Evolutionary conservation across 1,140 invertebrate genomes (phyloP).

Genomic region (Tetranychus cinnabarinus): DNA sequence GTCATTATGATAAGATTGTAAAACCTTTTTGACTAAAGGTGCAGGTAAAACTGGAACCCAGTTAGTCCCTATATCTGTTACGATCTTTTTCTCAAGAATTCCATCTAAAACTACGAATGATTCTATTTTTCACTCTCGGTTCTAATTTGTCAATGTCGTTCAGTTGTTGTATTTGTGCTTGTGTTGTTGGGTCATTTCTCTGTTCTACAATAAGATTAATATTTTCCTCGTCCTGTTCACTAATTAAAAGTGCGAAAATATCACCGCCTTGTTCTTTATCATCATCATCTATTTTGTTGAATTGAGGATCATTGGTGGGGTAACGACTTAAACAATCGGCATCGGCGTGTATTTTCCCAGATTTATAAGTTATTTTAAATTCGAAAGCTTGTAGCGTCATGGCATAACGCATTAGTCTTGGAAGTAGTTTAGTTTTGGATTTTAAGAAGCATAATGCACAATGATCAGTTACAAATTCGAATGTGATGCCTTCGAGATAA

Average conservation of each 20-base stretch:
- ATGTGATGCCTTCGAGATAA: too few species aligned
- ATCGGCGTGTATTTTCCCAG: background rate
- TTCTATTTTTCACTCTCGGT: background rate
- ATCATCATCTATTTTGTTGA: background rate
- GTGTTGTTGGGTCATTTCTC: background rate
- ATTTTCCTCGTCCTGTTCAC: background rate
- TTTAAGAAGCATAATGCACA: too few species aligned
- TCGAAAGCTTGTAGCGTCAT: background rate
- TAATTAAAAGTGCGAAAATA: background rate
- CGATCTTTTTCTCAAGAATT: background rate
- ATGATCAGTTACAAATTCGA: too few species aligned
- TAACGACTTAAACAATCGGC: background rate
- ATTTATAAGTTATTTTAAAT: background rate
- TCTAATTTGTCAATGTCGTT: background rate
- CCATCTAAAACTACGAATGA: background rate
- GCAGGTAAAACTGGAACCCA: background rate
- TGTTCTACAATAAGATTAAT: background rate
- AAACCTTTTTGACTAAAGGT: background rate
- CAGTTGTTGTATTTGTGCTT: background rate
- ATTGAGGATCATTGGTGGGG: background rate
- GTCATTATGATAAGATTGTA: background rate
- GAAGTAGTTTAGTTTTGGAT: background rate
- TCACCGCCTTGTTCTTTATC: background rate
- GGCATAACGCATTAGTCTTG: slow-evolving; percentile 3
- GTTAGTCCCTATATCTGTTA: background rate